Percentiles rank a stretch among this genome's conserved stretches.
Conservation (phyloP, 2,113 vertebrate genomes). For the Podarcis cretensis region DNA sequence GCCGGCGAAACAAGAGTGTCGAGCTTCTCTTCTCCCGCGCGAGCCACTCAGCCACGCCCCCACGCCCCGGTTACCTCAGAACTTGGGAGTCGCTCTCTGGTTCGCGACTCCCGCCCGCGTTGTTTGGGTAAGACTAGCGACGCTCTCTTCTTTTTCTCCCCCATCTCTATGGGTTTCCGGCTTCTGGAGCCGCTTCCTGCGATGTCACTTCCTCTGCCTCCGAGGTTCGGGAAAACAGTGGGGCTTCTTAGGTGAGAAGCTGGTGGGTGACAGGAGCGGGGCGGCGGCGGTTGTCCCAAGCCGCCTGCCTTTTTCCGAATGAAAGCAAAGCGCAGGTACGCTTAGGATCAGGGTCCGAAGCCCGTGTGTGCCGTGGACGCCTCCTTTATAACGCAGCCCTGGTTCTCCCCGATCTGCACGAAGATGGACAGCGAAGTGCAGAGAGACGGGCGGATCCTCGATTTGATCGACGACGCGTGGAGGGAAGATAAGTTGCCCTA, state of each 20-base stretch:
- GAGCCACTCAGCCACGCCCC: background rate
- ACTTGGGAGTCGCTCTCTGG: background rate
- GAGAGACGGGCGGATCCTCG: conserved; percentile 93
- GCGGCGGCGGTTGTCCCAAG: background rate
- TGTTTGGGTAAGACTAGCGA: background rate
- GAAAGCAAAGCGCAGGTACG: background rate
- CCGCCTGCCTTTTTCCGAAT: background rate
- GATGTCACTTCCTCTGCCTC: background rate
- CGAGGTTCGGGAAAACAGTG: background rate
- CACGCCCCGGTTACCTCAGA: background rate
- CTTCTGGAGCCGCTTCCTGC: background rate
- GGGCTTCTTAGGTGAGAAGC: background rate
- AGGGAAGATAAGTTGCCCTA: conserved; percentile 95
- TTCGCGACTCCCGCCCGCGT: background rate
- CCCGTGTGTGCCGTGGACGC: background rate
- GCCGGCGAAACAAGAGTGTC: no score
- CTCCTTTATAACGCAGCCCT: conserved; percentile 47
- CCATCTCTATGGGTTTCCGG: background rate
- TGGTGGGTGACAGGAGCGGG: no score
- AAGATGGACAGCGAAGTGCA: conserved; percentile 97
- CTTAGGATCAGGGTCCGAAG: background rate
- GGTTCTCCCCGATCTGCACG: background rate
- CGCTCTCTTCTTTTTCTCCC: background rate
- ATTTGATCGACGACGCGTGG: conserved; percentile 97
- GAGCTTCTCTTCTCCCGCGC: background rate